These are phyloP conservation scores for Lipophrys pholis DNA, from an alignment of 2,113 vertebrate genomes.

Conservation along the genomic window DNA sequence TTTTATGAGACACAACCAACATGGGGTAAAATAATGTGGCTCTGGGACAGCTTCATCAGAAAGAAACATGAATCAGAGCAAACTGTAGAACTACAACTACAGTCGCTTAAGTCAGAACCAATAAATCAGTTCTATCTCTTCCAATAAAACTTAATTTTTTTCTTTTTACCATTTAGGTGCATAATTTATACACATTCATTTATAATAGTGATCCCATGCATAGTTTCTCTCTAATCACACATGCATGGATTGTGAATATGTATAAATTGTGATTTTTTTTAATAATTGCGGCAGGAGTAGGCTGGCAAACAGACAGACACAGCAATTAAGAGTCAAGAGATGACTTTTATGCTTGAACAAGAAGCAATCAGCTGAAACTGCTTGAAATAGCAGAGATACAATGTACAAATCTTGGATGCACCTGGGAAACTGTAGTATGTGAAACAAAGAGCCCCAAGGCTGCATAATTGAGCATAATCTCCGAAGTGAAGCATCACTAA, in stretches of 20 bases:
- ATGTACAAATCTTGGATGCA: constrained; percentile 64
- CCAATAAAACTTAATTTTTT: neutral
- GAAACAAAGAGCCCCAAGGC: constrained; percentile 61
- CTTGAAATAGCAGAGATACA: constrained; percentile 67
- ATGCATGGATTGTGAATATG: constrained; percentile 21
- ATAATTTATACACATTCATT: constrained; percentile 13
- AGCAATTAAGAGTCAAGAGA: constrained; percentile 63
- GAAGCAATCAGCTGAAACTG: constrained; percentile 72
- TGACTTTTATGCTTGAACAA: constrained; percentile 73
- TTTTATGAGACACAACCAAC: constrained; percentile 53
- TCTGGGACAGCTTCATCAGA: constrained; percentile 15
- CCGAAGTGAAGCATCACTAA: constrained; percentile 63
- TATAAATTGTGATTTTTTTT: constrained; percentile 25
- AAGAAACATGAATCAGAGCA: constrained; percentile 30
- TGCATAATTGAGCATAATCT: constrained; percentile 73
- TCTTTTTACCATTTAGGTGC: neutral
- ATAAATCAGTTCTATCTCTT: neutral
- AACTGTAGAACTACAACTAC: constrained; percentile 12
- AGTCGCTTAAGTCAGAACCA: constrained; percentile 5
- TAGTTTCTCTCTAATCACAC: neutral
- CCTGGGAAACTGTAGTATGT: constrained; percentile 70
- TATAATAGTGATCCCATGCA: neutral
- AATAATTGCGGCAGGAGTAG: constrained; percentile 46
- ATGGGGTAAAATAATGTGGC: constrained; percentile 37
- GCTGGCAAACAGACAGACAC: constrained; percentile 42